A percentile compares a stretch with the other conserved stretches of the same genome.
These are phyloP conservation scores for Chironomus tepperi DNA, from an alignment of 1,140 invertebrate genomes.

Conservation along the genomic window DNA sequence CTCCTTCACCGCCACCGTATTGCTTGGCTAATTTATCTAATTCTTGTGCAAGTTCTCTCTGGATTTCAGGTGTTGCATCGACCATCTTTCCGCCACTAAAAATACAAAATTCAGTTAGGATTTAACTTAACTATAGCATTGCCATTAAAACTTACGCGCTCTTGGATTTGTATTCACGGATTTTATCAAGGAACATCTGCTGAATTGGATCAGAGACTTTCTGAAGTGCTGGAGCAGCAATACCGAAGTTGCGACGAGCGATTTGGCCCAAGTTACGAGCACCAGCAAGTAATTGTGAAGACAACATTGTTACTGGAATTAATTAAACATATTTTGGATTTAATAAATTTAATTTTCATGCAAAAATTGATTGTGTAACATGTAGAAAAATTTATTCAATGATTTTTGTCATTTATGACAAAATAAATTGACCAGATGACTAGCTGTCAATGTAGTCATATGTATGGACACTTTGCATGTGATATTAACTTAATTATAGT, in stretches of 20 bases:
- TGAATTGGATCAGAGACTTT: conserved; percentile 83
- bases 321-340: neutral
- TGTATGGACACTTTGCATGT: no score
- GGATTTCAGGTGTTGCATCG: conserved; percentile 64
- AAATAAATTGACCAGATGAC: no score
- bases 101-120: conserved; percentile 27
- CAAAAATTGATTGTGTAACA: conserved; percentile 9
- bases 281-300: conserved; percentile 35
- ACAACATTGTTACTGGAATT: conserved; percentile 34
- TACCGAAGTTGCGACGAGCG: conserved; percentile 51
- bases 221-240: conserved; percentile 57
- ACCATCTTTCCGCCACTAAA: conserved; percentile 71
- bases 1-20: conserved; percentile 62
- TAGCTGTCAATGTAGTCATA: no score
- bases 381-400: neutral
- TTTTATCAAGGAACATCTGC: conserved; percentile 86
- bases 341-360: neutral
- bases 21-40: conserved; percentile 69
- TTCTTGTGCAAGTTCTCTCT: conserved; percentile 65
- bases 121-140: neutral
- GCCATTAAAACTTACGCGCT: conserved; percentile 32
- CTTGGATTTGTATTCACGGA: conserved; percentile 70
- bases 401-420: neutral
- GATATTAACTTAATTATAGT: no score
- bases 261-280: conserved; percentile 35